Evolutionary conservation across 2,888 invertebrate genomes (phyloP).

Genomic region (Dicyrtomina minuta): DNA sequence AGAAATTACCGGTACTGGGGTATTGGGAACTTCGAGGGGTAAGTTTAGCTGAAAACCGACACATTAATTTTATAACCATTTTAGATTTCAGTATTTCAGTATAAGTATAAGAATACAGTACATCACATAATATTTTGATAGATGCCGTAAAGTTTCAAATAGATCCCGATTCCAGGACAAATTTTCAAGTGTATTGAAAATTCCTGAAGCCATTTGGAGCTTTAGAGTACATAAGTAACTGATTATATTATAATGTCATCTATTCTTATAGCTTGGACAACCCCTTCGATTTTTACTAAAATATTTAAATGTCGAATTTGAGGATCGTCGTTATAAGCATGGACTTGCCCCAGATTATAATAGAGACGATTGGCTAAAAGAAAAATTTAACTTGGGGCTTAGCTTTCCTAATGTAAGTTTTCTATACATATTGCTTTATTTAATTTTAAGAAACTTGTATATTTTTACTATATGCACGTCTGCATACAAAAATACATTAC

Average conservation of each 20-base stretch:
- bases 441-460: neutral
- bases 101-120: no score
- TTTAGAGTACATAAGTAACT: no score
- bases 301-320: conserved; percentile 57
- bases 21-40: conserved; percentile 36
- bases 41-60: conserved; percentile 1
- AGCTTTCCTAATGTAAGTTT: conserved; percentile 56
- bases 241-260: neutral
- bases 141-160: no score
- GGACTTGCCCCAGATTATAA: conserved; percentile 57
- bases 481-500: no score
- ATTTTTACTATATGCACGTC: no score
- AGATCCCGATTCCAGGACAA: no score
- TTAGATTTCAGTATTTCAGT: no score
- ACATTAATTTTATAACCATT: neutral
- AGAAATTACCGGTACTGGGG: conserved; percentile 19
- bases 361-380: conserved; percentile 56
- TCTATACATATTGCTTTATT: no score
- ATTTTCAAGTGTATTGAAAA: no score
- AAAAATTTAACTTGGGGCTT: conserved; percentile 53
- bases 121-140: no score
- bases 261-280: conserved; percentile 18
- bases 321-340: conserved; percentile 57
- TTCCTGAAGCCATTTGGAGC: no score
- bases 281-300: conserved; percentile 57